phyloP scores from a whole-genome alignment of 2,797 vertebrate species.

The Bradypus variegatus region DNA sequence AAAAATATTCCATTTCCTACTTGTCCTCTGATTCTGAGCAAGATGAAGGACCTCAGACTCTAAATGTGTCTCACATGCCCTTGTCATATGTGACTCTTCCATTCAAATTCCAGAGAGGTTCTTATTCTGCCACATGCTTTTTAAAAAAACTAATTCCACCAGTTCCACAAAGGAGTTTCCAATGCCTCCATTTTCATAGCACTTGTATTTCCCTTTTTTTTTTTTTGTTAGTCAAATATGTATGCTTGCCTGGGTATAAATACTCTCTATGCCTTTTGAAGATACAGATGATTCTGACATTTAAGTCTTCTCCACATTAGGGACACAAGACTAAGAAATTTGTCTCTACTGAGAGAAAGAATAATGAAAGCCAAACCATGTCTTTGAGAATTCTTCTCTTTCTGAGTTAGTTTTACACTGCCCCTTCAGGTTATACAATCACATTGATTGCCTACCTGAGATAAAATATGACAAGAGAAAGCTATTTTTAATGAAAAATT shows the following conservation, averaged over 20 bases:
- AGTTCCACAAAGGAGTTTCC: not conserved
- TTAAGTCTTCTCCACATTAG: slow-evolving; percentile 53
- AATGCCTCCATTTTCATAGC: not conserved
- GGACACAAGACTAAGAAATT: slow-evolving; percentile 41
- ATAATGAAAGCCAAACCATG: not conserved
- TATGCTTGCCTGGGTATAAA: not conserved
- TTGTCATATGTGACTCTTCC: not conserved
- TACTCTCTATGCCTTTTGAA: not conserved
- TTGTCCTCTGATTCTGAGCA: not conserved
- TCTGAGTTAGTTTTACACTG: not conserved
- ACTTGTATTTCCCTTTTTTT: not conserved
- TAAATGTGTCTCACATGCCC: not conserved
- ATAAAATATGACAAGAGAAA: not conserved
- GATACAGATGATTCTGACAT: slow-evolving; percentile 35
- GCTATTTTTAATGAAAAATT: slow-evolving; percentile 28
- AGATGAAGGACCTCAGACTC: not conserved
- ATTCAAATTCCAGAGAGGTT: not conserved
- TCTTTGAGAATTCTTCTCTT: slow-evolving; percentile 41
- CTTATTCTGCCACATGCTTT: not conserved
- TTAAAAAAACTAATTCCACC: not conserved
- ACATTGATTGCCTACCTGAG: not conserved
- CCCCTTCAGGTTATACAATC: slow-evolving; percentile 14
- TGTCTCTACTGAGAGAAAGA: slow-evolving; percentile 33
- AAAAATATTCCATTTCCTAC: not conserved
- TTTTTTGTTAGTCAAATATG: not conserved